These are phyloP conservation scores for Gallinago paraguaiae DNA, from an alignment of 2,113 vertebrate species.

Conservation along the genomic window DNA sequence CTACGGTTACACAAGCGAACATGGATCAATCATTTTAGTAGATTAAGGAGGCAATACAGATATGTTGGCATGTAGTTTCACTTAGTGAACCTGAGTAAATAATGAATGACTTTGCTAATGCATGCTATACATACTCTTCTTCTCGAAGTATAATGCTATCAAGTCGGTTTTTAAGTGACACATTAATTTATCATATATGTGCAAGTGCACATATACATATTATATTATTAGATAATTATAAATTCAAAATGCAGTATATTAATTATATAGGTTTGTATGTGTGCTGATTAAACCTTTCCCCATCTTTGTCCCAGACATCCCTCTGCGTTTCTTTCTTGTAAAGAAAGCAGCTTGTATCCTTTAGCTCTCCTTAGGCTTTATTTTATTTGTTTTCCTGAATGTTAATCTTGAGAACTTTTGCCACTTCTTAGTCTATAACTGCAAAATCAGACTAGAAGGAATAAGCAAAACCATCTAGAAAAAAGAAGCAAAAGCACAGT, in stretches of 20 bases:
- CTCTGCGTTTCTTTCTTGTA: constrained; percentile 18
- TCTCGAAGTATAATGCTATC: constrained; percentile 39
- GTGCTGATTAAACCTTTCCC: neutral
- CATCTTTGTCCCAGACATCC: neutral
- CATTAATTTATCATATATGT: constrained; percentile 59
- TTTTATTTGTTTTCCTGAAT: neutral
- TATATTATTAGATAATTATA: neutral
- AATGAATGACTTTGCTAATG: constrained; percentile 78
- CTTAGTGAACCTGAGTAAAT: constrained; percentile 83
- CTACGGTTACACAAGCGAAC: constrained; percentile 82
- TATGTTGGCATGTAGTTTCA: constrained; percentile 79
- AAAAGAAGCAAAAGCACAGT: constrained; percentile 78
- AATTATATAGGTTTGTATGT: neutral
- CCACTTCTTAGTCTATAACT: constrained; percentile 54
- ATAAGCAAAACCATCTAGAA: constrained; percentile 77
- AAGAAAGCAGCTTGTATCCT: constrained; percentile 22
- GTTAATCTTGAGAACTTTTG: constrained; percentile 48
- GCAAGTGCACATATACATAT: constrained; percentile 1
- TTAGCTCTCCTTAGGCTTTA: neutral
- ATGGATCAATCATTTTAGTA: constrained; percentile 79
- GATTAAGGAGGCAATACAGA: constrained; percentile 79
- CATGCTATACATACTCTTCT: constrained; percentile 55
- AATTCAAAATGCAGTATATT: neutral
- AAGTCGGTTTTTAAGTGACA: neutral
- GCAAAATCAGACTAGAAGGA: constrained; percentile 71